Evolutionary conservation across 2,113 vertebrate species (phyloP).

Genomic region (rat (Rattus norvegicus)): GRCr8 NC_086023.1:125267501-125268000

Average conservation of each 20-base stretch:
- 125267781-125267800: constrained; percentile 24
- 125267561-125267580: constrained; percentile 58
- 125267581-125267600: constrained; percentile 41
- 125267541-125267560: constrained; percentile 67
- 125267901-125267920: neutral
- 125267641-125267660: constrained; percentile 34
- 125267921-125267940: neutral
- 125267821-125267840: constrained; percentile 62
- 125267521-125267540: neutral
- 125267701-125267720: constrained; percentile 66
- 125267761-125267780: constrained; percentile 64
- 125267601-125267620: constrained; percentile 70
- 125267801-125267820: constrained; percentile 69
- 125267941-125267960: no score
- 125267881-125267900: constrained; percentile 62
- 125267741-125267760: constrained; percentile 59
- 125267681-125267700: constrained; percentile 18
- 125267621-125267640: constrained; percentile 3
- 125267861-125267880: constrained; percentile 61
- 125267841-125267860: constrained; percentile 55
- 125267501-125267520: neutral
- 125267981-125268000: no score
- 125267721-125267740: constrained; percentile 74
- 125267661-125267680: constrained; percentile 40
- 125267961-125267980: neutral